Evolutionary conservation across 2,888 invertebrate genomes (phyloP), one percentile per base, ranked within the genome.

Genomic region (Cheilosia impressa): DNA sequence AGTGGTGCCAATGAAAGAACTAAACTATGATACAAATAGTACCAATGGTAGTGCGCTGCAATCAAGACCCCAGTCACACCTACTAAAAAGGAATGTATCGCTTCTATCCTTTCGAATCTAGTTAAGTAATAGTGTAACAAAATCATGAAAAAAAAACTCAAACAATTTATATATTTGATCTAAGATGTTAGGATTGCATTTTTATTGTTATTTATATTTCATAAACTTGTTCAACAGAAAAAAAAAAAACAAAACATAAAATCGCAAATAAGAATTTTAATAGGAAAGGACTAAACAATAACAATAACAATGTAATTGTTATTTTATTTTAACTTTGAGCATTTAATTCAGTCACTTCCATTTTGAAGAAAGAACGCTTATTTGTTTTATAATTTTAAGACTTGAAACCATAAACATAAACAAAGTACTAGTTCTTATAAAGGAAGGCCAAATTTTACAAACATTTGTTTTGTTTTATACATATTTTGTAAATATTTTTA

Each of bases 71-170:
- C 90, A 91, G 71, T 88, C 88, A 80, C 89, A 90, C 81, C 85
- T 92, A 88, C 90, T 92, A 57, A 91, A 91, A 88, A 90, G 92
- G 80, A 92, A 92, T 89, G 90, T 90, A 75, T 92, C 92, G 81
- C 90, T 92, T 88, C 89, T 92, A 88, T 92, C 92, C 72, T 91
- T 92, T 90, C 92, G 92, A 88, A 92, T 92, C 89, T 91, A 88
- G 76, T 78, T 72, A 83, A 72, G 66, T 62, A 62, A 38, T 80
- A 65, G 71, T 43, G 41, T 47, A 27, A 38, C 22, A 45, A 55
- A 50, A 63, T 31, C 31, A 43, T 17, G 45, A 53, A 24, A 52
- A 52, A 13, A 9, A 50, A 38, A 22, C 62, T n/a, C 47, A 78
- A 41, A 4, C 65, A 66, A 60, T 76, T 60, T 53, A 63, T 62